Conservation (phyloP, 2,113 vertebrate genomes). For the Lota lota region DNA sequence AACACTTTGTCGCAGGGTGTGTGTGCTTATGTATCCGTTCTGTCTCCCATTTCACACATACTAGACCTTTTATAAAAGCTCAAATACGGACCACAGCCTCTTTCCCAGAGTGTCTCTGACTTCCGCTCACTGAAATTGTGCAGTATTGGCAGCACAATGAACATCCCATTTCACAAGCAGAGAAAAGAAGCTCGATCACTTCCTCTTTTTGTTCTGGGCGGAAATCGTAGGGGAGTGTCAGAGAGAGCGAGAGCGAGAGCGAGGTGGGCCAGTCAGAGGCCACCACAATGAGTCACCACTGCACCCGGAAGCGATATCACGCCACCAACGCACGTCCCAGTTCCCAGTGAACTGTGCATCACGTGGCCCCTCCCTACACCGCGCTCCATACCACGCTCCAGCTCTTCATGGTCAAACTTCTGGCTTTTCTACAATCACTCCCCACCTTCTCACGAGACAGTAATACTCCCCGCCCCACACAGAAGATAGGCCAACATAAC, state of each 20-base stretch:
- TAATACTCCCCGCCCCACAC: no score
- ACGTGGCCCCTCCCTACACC: slow-evolving; percentile 1
- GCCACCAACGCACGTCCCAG: no score
- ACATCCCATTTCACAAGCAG: slow-evolving; percentile 53
- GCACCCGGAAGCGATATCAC: no score
- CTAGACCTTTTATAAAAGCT: slow-evolving; percentile 5
- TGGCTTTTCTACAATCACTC: no score
- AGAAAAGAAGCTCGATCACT: slow-evolving; percentile 45
- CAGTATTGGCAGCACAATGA: slow-evolving; percentile 51
- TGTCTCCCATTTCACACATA: background rate
- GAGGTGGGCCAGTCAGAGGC: slow-evolving; percentile 21
- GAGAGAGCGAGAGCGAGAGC: slow-evolving; percentile 14
- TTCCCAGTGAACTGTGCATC: slow-evolving; percentile 8
- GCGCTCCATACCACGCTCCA: background rate
- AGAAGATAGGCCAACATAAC: no score
- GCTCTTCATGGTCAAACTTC: no score
- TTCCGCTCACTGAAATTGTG: slow-evolving; percentile 50
- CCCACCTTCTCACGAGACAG: no score
- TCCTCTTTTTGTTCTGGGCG: slow-evolving; percentile 62
- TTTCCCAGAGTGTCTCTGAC: slow-evolving; percentile 41
- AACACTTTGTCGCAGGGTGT: no score
- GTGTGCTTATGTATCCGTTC: no score
- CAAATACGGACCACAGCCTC: slow-evolving; percentile 33
- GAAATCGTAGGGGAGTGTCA: slow-evolving; percentile 35
- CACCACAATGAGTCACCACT: background rate